phyloP scores from a whole-genome alignment of 2,888 invertebrate species.

The Yponomeuta cagnagella region DNA sequence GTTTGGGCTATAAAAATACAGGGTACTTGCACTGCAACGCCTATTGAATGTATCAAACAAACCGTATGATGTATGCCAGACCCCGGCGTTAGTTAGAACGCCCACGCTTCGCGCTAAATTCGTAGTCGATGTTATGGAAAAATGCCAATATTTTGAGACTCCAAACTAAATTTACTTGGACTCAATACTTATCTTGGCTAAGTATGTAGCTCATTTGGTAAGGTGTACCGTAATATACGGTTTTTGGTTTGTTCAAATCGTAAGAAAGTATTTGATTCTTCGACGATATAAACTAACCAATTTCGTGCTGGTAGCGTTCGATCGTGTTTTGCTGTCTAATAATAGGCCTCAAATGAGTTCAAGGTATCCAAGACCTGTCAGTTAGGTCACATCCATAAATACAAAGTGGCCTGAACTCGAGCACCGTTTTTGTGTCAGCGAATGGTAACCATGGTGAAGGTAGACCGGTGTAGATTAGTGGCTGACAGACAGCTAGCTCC shows the following conservation, averaged over 20 bases:
- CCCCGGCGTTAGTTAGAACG: conserved; percentile 34
- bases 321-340: neutral
- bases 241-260: no score
- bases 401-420: conserved; percentile 25
- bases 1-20: conserved; percentile 60
- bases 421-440: neutral
- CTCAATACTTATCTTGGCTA: no score
- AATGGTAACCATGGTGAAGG: conserved; percentile 2
- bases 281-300: neutral
- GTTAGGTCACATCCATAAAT: conserved; percentile 22
- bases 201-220: no score
- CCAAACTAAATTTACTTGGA: neutral
- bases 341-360: conserved; percentile 3
- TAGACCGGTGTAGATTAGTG: neutral
- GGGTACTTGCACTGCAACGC: conserved; percentile 34
- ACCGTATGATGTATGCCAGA: conserved; percentile 47
- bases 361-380: conserved; percentile 11
- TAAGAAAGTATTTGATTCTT: no score
- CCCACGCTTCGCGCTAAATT: conserved; percentile 42
- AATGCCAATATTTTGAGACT: conserved; percentile 1
- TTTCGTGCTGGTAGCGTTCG: neutral
- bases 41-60: no score
- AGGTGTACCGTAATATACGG: no score
- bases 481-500: neutral
- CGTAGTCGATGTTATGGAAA: conserved; percentile 5